Conservation (phyloP, 2,113 vertebrate species). For the Dicerorhinus sumatrensis region DNA sequence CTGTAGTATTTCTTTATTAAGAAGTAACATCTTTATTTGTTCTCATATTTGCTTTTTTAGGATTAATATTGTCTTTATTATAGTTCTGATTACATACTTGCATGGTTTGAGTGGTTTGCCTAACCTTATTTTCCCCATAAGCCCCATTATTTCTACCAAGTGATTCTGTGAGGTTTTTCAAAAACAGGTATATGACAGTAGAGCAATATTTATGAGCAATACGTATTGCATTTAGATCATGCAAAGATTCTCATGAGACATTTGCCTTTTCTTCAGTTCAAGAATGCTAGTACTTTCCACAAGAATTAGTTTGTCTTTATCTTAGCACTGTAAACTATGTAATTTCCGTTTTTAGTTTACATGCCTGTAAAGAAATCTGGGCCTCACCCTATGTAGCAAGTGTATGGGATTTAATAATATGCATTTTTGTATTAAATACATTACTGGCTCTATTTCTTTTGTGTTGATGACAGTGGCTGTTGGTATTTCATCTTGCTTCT, state of each 20-base stretch:
- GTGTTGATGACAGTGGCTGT: not conserved
- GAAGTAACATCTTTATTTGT: not conserved
- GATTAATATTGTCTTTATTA: constrained; percentile 23
- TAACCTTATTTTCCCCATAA: constrained; percentile 1
- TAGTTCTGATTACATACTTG: not conserved
- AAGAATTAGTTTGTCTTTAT: not conserved
- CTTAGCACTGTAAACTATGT: not conserved
- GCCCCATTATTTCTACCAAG: constrained; percentile 46
- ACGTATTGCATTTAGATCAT: not conserved
- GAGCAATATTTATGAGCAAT: not conserved
- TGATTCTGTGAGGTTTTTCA: not conserved
- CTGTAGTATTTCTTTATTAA: constrained; percentile 23
- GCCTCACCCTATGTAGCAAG: not conserved
- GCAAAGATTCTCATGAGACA: not conserved
- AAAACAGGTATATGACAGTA: not conserved
- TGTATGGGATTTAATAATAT: not conserved
- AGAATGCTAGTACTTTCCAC: not conserved
- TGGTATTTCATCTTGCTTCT: not conserved
- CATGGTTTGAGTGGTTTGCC: not conserved
- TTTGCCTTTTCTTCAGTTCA: not conserved
- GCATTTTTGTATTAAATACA: not conserved
- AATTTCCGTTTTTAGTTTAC: not conserved
- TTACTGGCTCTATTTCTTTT: not conserved
- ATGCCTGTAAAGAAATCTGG: not conserved
- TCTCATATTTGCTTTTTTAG: not conserved